Base-by-base conservation (phyloP, 2,888 invertebrate genomes). In the Parthenolecanium corni region DNA sequence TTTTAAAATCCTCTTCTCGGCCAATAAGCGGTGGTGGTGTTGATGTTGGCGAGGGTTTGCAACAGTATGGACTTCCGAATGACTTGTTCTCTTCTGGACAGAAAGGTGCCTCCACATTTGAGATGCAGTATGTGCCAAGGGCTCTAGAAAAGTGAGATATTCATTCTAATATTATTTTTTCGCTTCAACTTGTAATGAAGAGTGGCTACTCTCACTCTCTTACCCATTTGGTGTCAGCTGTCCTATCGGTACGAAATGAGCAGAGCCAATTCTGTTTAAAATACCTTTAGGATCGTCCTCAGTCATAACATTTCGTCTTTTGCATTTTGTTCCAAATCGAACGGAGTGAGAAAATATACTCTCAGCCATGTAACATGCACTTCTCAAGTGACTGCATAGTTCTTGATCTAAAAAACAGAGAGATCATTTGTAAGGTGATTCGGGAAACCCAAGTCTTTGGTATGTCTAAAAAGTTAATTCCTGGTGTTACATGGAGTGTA, bases 381-480 rank as follows among this genome's bases (percentile, higher is more conserved):
- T 80, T 83, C 86, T 85, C 68, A 86, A 83, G 74, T 88, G 87
- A 71, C 86, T 86, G 75, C 87, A 88, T 0, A 88, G 75, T 56
- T 85, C 83, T 65, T 81, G 76, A 70, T 82, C 86, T 86, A 64
- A 65, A 47, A 31, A 16, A 5, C 46, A 44, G n/a, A 44, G n/a
- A 31, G 9, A 31, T n/a, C n/a, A n/a, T n/a, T n/a, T n/a, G n/a
- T n/a, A n/a, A n/a, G n/a, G n/a, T n/a, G n/a, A n/a, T n/a, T n/a
- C n/a, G n/a, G n/a, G n/a, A n/a, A n/a, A n/a, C n/a, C n/a, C n/a
- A n/a, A n/a, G n/a, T n/a, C n/a, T n/a, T n/a, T n/a, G n/a, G n/a
- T n/a, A n/a, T n/a, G n/a, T n/a, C n/a, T n/a, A n/a, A n/a, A n/a
- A n/a, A n/a, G n/a, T n/a, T n/a, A n/a, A n/a, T n/a, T n/a, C n/a